Percentiles rank a stretch among this genome's conserved stretches.
phyloP scores from a whole-genome alignment of 1,140 invertebrate species.

The Hestina assimilis region DNA sequence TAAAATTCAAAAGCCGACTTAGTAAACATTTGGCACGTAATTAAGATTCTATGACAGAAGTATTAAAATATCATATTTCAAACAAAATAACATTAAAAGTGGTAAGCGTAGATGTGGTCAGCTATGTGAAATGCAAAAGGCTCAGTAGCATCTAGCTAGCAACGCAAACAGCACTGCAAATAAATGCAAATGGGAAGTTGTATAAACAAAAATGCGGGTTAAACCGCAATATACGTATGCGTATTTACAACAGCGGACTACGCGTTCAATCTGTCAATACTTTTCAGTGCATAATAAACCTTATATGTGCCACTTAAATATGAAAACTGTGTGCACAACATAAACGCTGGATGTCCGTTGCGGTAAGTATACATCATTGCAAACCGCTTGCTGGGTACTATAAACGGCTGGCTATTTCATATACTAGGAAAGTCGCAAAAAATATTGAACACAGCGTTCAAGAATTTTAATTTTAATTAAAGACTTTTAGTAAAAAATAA shows the following conservation, averaged over 20 bases:
- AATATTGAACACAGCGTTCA: not conserved
- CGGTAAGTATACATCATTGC: constrained; percentile 22
- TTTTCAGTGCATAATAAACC: constrained; percentile 24
- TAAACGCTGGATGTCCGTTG: constrained; percentile 13
- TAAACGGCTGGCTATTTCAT: constrained; percentile 26
- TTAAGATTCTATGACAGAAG: constrained; percentile 15
- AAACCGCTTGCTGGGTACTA: constrained; percentile 20
- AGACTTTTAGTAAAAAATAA: not conserved
- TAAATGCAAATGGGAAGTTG: constrained; percentile 49
- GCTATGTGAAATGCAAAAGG: constrained; percentile 43
- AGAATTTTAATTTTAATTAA: not conserved
- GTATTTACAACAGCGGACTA: constrained; percentile 27
- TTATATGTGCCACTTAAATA: constrained; percentile 29
- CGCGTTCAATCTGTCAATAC: constrained; percentile 34
- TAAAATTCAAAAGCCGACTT: not conserved
- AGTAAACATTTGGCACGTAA: constrained; percentile 18
- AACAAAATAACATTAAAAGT: constrained; percentile 34
- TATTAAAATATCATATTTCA: constrained; percentile 29
- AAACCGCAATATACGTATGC: constrained; percentile 37
- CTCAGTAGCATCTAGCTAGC: constrained; percentile 31
- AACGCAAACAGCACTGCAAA: constrained; percentile 37
- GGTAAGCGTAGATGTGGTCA: constrained; percentile 29
- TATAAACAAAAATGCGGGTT: constrained; percentile 55
- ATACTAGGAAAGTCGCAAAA: constrained; percentile 17
- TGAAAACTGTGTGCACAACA: constrained; percentile 27